phyloP scores from a whole-genome alignment of 2,888 invertebrate genomes.

The Diabrotica balteata region DNA sequence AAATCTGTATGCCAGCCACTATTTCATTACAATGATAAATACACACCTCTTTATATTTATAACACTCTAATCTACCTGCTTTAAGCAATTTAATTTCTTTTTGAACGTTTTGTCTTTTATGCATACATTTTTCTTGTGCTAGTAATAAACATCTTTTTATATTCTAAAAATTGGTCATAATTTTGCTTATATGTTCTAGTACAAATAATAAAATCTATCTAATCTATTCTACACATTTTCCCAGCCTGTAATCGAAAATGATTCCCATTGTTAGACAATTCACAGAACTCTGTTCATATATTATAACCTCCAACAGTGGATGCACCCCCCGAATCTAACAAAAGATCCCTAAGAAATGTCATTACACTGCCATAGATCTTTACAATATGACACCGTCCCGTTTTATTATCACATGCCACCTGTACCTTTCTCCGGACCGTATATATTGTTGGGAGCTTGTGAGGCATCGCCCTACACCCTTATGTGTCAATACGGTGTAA shows the following conservation, averaged over 20 bases:
- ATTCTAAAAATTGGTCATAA: too few species aligned
- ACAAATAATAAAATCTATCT: too few species aligned
- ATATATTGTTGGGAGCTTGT: slow-evolving; percentile 11
- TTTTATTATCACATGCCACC: slow-evolving; percentile 15
- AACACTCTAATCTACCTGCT: too few species aligned
- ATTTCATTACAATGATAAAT: too few species aligned
- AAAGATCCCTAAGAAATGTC: slow-evolving; percentile 15
- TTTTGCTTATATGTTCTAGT: too few species aligned
- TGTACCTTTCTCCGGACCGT: slow-evolving; percentile 9
- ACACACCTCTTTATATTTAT: too few species aligned
- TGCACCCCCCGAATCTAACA: slow-evolving; percentile 9
- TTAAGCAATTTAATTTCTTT: too few species aligned
- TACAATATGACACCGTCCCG: slow-evolving; percentile 3
- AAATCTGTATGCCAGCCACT: too few species aligned
- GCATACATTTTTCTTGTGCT: too few species aligned
- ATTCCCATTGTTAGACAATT: background rate
- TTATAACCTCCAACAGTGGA: background rate
- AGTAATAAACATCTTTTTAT: too few species aligned
- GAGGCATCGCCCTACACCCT: slow-evolving; percentile 39
- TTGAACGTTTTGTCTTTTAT: too few species aligned
- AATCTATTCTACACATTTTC: too few species aligned
- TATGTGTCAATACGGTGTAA: slow-evolving; percentile 46
- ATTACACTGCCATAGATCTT: slow-evolving; percentile 12
- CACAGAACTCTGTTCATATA: background rate
- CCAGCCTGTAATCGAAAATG: background rate